Evolutionary conservation across 2,888 invertebrate species (phyloP), one percentile per base, ranked within the genome.

Genomic region (Spilarctia lutea): DNA sequence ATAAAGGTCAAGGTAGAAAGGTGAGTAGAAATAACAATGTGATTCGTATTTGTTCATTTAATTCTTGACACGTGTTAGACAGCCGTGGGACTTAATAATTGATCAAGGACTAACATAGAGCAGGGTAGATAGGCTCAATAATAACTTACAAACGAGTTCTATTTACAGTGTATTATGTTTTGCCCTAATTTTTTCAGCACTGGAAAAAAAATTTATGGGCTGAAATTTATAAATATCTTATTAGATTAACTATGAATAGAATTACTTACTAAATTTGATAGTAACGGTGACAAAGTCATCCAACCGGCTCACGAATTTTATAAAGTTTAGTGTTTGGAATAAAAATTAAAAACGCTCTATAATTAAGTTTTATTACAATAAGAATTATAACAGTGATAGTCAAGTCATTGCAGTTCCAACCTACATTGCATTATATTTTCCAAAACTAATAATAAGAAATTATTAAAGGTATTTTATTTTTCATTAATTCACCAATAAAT

Each of bases 41-140:
- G 33, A 66, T 60, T 67, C 60, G 39, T 75, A 63, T 67, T 45
- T 69, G 63, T 72, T 63, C 75, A 72, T 76, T 65, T 79, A 77
- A 75, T 77, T 70, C 63, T n/a, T 76, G 68, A 72, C 78, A 77
- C 71, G 75, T 79, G 75, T 48, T 69, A 77, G 68, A 76, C 75
- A 76, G 68, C 65, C 68, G 67, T 73, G 65, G 69, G 48, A 63
- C 42, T 77, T 76, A 75, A 85, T 80, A 81, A 81, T 81, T 84
- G 72, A 83, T 80, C 78, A 80, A 80, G 80, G 80, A 76, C 78
- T 78, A 77, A 75, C 77, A 73, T 69, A 73, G 70, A 81, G 76
- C 72, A 79, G 71, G 71, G 33, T 65, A 45, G 33, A 42, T 74
- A 48, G 60, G 78, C 75, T 77, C 45, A 76, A 67, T 77, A 73